These are phyloP conservation scores for Tadarida brasiliensis DNA, from an alignment of 2,797 vertebrate genomes.

Conservation along the genomic window DNA sequence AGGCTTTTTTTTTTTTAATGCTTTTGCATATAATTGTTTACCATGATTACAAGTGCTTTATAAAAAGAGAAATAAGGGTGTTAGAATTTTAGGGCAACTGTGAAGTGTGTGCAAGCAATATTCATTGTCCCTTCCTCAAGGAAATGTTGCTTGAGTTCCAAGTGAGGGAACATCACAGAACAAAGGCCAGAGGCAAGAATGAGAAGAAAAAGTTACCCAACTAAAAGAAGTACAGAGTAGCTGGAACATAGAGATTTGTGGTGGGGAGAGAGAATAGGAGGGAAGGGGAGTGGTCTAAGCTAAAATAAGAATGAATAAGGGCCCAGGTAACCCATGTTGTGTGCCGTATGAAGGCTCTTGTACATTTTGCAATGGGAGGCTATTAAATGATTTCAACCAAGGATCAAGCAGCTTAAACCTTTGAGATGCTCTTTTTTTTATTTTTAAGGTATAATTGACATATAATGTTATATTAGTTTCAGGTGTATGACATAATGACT, in stretches of 20 bases:
- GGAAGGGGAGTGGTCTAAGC: not conserved
- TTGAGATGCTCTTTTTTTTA: not conserved
- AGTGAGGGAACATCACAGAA: not conserved
- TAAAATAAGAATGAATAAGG: not conserved
- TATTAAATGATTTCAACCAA: not conserved
- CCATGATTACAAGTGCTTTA: not conserved
- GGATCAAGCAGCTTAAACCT: not conserved
- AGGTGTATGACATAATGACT: not conserved
- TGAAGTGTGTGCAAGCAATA: not conserved
- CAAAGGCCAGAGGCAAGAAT: not conserved
- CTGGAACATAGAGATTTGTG: not conserved
- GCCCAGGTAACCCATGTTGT: not conserved
- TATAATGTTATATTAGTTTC: not conserved
- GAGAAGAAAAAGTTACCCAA: not conserved
- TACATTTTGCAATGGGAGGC: not conserved
- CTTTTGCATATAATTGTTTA: not conserved
- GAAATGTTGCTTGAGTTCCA: not conserved
- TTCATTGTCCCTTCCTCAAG: not conserved
- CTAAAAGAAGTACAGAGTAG: not conserved
- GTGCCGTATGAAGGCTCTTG: not conserved
- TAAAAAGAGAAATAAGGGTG: not conserved
- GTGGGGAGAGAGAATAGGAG: not conserved
- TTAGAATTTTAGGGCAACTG: not conserved
- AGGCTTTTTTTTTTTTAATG: not conserved
- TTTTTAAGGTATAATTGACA: not conserved